These are phyloP conservation scores for Tinamus guttatus DNA, from an alignment of 2,113 vertebrate genomes.

Conservation along the genomic window DNA sequence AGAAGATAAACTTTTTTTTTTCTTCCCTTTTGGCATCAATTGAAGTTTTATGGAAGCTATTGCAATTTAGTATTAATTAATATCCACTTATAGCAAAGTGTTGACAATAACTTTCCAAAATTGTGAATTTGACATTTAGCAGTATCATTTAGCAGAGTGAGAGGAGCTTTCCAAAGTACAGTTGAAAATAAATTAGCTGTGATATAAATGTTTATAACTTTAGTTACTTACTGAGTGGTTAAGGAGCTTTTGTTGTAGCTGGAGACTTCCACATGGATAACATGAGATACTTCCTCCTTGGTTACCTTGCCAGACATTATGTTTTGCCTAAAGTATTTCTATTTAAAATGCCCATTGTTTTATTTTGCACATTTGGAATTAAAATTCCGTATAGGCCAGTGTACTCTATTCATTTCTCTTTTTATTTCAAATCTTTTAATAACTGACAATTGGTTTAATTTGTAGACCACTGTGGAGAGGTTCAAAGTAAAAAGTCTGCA, in stretches of 20 bases:
- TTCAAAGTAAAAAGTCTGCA: neutral
- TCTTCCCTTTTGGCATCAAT: neutral
- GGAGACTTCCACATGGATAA: constrained; percentile 39
- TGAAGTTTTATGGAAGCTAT: constrained; percentile 25
- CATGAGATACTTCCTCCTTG: constrained; percentile 45
- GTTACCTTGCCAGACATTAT: constrained; percentile 47
- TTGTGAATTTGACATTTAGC: constrained; percentile 53
- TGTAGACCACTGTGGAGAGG: neutral
- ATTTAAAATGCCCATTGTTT: constrained; percentile 32
- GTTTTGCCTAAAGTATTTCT: constrained; percentile 29
- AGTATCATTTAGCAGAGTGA: constrained; percentile 36
- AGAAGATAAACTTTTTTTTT: neutral
- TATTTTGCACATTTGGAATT: neutral
- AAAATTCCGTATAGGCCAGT: neutral
- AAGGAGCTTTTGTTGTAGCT: constrained; percentile 15
- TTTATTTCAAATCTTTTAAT: neutral
- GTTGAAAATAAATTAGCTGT: constrained; percentile 50
- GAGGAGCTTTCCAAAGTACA: constrained; percentile 47
- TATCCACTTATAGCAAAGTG: constrained; percentile 53
- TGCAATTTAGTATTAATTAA: constrained; percentile 70
- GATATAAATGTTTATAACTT: constrained; percentile 58
- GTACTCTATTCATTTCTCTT: neutral
- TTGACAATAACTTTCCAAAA: constrained; percentile 66
- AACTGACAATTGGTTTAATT: neutral
- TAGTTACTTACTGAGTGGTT: constrained; percentile 29